A percentile compares a stretch with the other conserved stretches of the same genome.
phyloP scores from a whole-genome alignment of 2,797 vertebrate genomes.

The Tokudaia muenninki region DNA sequence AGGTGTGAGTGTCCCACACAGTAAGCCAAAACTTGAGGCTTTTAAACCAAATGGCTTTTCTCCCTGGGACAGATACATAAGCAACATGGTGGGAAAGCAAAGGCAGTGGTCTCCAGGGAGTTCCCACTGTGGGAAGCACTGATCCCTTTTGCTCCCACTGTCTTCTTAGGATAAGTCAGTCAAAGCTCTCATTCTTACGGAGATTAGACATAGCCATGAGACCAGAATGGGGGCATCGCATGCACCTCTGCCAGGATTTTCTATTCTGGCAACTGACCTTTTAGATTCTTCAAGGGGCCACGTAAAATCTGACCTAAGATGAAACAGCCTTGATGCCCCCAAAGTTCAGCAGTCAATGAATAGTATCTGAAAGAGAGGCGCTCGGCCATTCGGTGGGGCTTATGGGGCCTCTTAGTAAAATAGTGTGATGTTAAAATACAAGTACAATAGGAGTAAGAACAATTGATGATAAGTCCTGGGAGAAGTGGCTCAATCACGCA shows the following conservation, averaged over 20 bases:
- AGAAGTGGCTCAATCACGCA: not conserved
- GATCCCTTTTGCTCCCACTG: not conserved
- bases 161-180: not conserved
- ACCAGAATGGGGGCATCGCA: not conserved
- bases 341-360: not conserved
- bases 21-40: constrained; percentile 37
- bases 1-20: constrained; percentile 59
- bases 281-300: not conserved
- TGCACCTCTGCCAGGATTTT: constrained; percentile 35
- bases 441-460: not conserved
- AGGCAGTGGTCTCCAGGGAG: not conserved
- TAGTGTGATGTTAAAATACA: not conserved
- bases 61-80: not conserved
- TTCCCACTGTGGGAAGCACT: not conserved
- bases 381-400: not conserved
- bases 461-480: not conserved
- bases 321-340: not conserved
- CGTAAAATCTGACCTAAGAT: constrained; percentile 15
- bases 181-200: constrained; percentile 13
- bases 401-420: not conserved
- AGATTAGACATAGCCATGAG: constrained; percentile 10
- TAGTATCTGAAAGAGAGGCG: not conserved
- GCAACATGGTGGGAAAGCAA: not conserved
- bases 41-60: constrained; percentile 63
- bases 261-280: constrained; percentile 21